Evolutionary conservation across 2,113 vertebrate species (phyloP).

Genomic region (Turdus rufiventris): DNA sequence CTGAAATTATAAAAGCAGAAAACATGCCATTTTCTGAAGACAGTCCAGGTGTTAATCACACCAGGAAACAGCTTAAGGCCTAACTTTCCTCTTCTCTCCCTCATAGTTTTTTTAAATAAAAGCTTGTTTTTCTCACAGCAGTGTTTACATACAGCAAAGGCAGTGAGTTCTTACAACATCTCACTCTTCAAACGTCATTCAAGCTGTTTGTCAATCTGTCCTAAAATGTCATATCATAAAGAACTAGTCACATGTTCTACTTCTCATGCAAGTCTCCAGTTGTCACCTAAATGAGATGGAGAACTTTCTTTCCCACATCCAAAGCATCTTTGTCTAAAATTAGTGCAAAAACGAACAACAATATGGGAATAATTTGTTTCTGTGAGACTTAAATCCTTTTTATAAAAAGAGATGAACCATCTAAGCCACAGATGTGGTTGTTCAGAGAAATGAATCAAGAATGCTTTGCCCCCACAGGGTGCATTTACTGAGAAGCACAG

Average conservation of each 20-base stretch:
- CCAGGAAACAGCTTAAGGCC: not conserved
- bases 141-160: not conserved
- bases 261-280: not conserved
- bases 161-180: not conserved
- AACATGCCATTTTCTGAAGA: not conserved
- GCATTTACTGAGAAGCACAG: not conserved
- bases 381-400: not conserved
- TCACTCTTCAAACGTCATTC: not conserved
- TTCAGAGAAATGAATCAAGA: not conserved
- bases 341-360: not conserved
- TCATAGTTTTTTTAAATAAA: not conserved
- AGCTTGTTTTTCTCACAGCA: not conserved
- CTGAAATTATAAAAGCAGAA: not conserved
- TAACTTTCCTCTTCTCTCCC: not conserved
- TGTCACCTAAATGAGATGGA: not conserved
- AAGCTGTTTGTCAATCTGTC: slow-evolving; percentile 10
- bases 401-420: not conserved
- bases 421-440: not conserved
- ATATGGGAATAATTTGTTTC: not conserved
- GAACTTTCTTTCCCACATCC: not conserved
- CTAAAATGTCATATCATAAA: not conserved
- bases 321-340: not conserved
- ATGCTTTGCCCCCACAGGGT: fast-evolving
- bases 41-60: not conserved
- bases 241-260: not conserved